These are phyloP conservation scores for Rhinichthys osculus DNA, from an alignment of 2,797 vertebrate species.

Conservation along the genomic window DNA sequence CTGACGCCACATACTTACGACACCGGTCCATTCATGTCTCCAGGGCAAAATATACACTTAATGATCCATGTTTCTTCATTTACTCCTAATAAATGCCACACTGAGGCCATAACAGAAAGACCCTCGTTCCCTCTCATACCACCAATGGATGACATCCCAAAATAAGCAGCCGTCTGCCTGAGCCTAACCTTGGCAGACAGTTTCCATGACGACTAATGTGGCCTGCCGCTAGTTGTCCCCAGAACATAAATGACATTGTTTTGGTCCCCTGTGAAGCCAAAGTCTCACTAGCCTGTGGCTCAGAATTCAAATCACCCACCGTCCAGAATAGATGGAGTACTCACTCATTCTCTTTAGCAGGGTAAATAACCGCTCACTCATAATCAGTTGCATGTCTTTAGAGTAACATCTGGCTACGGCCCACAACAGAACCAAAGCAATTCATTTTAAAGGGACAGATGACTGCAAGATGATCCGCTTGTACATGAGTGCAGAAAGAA, in stretches of 20 bases:
- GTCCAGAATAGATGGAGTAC: neutral
- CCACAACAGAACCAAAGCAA: neutral
- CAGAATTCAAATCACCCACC: neutral
- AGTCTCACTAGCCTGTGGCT: neutral
- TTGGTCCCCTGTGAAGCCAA: conserved; percentile 23
- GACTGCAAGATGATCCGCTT: neutral
- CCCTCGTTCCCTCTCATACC: conserved; percentile 22
- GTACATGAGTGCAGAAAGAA: neutral
- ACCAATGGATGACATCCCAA: conserved; percentile 48
- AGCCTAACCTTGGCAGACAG: conserved; percentile 63
- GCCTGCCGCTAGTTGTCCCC: conserved; percentile 52
- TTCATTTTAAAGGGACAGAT: conserved; percentile 1
- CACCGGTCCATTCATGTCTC: neutral
- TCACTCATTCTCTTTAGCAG: neutral
- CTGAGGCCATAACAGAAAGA: conserved; percentile 1
- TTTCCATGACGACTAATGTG: conserved; percentile 72
- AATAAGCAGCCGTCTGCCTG: conserved; percentile 53
- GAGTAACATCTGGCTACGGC: conserved; percentile 26
- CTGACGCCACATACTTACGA: neutral
- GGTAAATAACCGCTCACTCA: neutral
- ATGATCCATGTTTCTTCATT: neutral
- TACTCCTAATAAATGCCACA: neutral
- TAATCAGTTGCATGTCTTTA: neutral
- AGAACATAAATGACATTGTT: conserved; percentile 63
- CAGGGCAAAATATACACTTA: neutral